Conservation (phyloP, 2,888 invertebrate species). For the Silvanus unidentatus region DNA sequence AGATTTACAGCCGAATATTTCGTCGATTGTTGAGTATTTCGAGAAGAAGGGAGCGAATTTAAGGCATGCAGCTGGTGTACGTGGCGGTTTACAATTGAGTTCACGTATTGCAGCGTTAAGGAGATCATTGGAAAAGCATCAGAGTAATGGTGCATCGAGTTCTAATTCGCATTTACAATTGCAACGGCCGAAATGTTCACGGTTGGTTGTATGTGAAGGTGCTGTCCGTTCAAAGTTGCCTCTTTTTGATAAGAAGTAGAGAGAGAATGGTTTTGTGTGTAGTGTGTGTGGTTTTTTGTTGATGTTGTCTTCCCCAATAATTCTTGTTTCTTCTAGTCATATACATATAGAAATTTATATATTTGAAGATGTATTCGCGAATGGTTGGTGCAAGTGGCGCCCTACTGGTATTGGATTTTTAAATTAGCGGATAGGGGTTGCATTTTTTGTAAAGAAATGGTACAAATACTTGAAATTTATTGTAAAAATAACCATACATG, state of each 20-base stretch:
- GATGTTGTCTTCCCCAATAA: conserved; percentile 7
- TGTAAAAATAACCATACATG: too few species aligned
- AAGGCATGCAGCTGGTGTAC: conserved; percentile 47
- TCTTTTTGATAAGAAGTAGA: conserved; percentile 68
- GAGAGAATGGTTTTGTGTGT: too few species aligned
- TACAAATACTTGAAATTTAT: too few species aligned
- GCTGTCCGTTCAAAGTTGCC: conserved; percentile 81
- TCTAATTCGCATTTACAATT: conserved; percentile 25
- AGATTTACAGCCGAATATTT: conserved; percentile 64
- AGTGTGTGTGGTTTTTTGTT: conserved; percentile 2
- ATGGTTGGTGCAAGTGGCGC: too few species aligned
- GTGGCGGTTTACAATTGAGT: conserved; percentile 40
- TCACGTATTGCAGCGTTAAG: conserved; percentile 41
- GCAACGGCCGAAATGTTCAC: conserved; percentile 50
- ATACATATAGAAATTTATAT: conserved; percentile 19
- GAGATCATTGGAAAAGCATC: conserved; percentile 37
- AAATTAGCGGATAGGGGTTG: too few species aligned
- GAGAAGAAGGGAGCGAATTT: conserved; percentile 66
- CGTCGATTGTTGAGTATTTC: conserved; percentile 83
- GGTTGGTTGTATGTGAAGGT: conserved; percentile 77
- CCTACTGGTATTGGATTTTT: too few species aligned
- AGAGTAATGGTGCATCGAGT: conserved; percentile 19
- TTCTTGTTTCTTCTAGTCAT: conserved; percentile 31
- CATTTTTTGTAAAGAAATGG: too few species aligned
- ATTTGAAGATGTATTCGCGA: too few species aligned